Conservation (phyloP, 2,797 vertebrate genomes). For the Myoxocephalus aenaeus region DNA sequence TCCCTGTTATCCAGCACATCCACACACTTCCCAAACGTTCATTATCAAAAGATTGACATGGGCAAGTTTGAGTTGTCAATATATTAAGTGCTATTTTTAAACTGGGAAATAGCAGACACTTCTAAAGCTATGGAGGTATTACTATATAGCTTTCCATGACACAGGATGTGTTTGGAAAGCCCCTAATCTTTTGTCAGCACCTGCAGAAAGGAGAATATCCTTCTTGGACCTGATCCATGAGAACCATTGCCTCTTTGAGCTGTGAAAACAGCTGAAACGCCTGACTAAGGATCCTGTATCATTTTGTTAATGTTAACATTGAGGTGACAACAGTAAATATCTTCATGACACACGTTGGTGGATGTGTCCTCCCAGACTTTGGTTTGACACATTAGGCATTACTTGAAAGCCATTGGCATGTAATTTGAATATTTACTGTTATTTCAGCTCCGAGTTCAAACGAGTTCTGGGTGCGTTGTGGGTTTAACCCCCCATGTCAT, state of each 20-base stretch:
- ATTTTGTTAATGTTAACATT: constrained; percentile 28
- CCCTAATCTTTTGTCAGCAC: constrained; percentile 56
- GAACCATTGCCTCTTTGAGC: constrained; percentile 11
- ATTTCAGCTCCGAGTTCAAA: constrained; percentile 35
- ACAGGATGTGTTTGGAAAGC: constrained; percentile 56
- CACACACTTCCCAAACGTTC: constrained; percentile 3
- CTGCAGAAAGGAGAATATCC: constrained; percentile 43
- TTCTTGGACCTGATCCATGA: constrained; percentile 35
- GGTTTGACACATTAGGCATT: neutral
- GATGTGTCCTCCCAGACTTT: constrained; percentile 2
- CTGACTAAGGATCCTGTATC: constrained; percentile 22
- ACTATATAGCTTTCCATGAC: constrained; percentile 31
- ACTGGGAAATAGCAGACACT: constrained; percentile 20
- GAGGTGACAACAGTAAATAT: constrained; percentile 29
- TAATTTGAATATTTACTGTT: constrained; percentile 7
- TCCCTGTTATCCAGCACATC: neutral
- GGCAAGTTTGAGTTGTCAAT: constrained; percentile 10
- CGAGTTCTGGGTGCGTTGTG: constrained; percentile 5
- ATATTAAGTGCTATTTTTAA: constrained; percentile 45
- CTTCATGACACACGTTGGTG: neutral
- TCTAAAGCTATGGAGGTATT: constrained; percentile 24
- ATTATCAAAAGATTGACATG: constrained; percentile 13
- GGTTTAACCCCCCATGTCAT: constrained; percentile 52
- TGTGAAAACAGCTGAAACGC: constrained; percentile 37
- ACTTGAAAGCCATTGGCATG: constrained; percentile 7